Percentiles rank a stretch among this genome's conserved stretches.
phyloP scores from a whole-genome alignment of 2,888 invertebrate genomes.

The Brachyptera putata region DNA sequence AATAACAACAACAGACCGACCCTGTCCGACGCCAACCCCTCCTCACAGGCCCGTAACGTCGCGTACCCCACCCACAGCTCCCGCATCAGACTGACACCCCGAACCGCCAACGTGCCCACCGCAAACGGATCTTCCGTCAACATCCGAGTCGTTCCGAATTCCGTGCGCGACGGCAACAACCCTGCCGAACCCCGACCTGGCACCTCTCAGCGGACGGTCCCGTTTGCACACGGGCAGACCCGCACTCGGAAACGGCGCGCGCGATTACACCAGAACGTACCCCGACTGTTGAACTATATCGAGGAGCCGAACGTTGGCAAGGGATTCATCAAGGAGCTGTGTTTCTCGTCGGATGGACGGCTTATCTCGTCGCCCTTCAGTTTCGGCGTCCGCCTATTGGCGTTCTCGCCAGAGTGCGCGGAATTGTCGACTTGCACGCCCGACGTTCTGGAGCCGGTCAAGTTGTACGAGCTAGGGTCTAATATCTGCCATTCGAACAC shows the following conservation, averaged over 20 bases:
- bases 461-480: constrained; percentile 61
- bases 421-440: constrained; percentile 71
- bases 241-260: background rate
- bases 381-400: constrained; percentile 78
- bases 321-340: constrained; percentile 89
- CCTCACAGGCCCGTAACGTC: no score
- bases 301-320: constrained; percentile 85
- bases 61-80: no score
- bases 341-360: constrained; percentile 86
- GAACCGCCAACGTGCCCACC: no score
- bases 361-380: constrained; percentile 87
- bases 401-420: constrained; percentile 70
- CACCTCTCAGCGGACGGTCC: background rate
- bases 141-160: background rate
- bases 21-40: no score
- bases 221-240: background rate
- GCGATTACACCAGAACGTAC: constrained; percentile 57
- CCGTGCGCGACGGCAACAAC: background rate
- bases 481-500: constrained; percentile 75
- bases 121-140: background rate
- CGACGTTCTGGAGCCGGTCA: constrained; percentile 45
- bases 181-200: background rate
- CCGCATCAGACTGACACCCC: no score
- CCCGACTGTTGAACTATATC: constrained; percentile 75
- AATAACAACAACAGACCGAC: no score